Evolutionary conservation across 2,113 vertebrate genomes (phyloP), one percentile per base, ranked within the genome.

Genomic region (human): DNA sequence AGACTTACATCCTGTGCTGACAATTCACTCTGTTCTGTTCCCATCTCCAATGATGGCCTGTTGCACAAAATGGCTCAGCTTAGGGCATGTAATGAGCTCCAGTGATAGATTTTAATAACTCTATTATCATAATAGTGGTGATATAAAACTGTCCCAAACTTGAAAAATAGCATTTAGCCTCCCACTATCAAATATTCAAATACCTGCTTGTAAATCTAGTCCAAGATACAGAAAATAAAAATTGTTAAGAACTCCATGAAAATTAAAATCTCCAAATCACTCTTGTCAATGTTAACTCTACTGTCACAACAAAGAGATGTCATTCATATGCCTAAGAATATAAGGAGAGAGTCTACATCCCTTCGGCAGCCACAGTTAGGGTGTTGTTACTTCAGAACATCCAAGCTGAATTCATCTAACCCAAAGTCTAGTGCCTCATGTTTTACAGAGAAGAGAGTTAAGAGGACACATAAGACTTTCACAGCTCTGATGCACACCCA

Each of bases 11-110:
- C 70, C 25, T 40, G 5, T 40, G 17, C 38, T 76, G 66, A 78
- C 45, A 68, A 35, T 61, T 89, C 27, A 12, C 59, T 89, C 50
- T 75, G 57, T 45, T 87, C 50, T 83, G 40, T 61, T 79, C 45
- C 45, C 45, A 61, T 72, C 85, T 68, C 70, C 35, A 55, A 59
- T 22, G 73, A 70, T 55, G 43, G 50, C 78, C 66, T 3, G 0
- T 80, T 88, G 40, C 17, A 32, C 38, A 52, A 81, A 70, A 57
- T 17, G 59, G 27, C 64, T 89, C 76, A 64, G 35, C 35, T 6
- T 23, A 97, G 55, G 73, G 93, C 78, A 80, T 2, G 9, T 61
- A 96, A 93, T 89, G 40, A 95, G 82, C 45, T 73, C 52, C 88
- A 50, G 50, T 45, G 40, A 91, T 35, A 82, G 89, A 93, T 81